Evolutionary conservation across 2,113 vertebrate species (phyloP).

Genomic region (Clarias magur): DNA sequence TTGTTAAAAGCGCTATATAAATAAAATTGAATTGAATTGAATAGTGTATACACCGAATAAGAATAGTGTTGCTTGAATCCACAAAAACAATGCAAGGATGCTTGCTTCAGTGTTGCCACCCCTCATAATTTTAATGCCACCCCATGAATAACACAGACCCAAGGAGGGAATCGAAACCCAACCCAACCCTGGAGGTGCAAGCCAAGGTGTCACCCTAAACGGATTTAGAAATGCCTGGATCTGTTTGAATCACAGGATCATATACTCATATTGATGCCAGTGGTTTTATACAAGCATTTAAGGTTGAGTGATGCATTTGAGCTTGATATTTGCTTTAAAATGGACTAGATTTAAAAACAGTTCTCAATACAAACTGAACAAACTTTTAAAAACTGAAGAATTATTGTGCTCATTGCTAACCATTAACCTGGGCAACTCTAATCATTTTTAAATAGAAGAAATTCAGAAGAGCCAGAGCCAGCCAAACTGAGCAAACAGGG

Average conservation of each 20-base stretch:
- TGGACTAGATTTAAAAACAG: not conserved
- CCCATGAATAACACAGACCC: too few species aligned
- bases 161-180: too few species aligned
- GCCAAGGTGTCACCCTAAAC: too few species aligned
- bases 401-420: not conserved
- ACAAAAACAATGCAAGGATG: too few species aligned
- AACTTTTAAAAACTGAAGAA: not conserved
- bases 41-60: too few species aligned
- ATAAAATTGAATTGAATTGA: too few species aligned
- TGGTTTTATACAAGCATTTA: not conserved
- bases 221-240: not conserved
- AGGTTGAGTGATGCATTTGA: not conserved
- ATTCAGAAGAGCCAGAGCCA: not conserved
- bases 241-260: not conserved
- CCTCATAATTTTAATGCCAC: too few species aligned
- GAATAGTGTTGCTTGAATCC: too few species aligned
- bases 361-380: not conserved
- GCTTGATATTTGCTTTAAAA: not conserved
- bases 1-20: too few species aligned
- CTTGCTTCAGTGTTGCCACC: too few species aligned
- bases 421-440: not conserved
- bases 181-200: too few species aligned
- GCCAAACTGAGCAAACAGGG: not conserved
- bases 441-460: not conserved
- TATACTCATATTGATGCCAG: not conserved